Evolutionary conservation across 1,140 invertebrate species (phyloP).

Genomic region (Oryctes rhinoceros): DNA sequence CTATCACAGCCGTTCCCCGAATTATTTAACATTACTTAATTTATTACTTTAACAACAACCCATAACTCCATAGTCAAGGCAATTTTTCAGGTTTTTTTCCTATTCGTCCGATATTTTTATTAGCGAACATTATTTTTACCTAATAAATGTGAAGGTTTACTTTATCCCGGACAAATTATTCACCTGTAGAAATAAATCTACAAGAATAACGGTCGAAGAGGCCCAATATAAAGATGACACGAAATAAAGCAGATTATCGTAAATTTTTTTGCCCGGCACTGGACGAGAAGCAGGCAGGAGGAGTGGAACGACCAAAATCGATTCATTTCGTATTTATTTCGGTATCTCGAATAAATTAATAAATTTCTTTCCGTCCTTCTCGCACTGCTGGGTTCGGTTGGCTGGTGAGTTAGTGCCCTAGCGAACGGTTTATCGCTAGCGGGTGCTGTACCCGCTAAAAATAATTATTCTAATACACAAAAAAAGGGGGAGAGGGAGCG

Average conservation of each 20-base stretch:
- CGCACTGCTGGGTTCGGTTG: neutral
- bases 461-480: slow-evolving; percentile 31
- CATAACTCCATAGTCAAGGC: neutral
- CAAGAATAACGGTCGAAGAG: neutral
- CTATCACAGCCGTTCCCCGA: too few species aligned
- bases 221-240: slow-evolving; percentile 21
- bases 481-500: neutral
- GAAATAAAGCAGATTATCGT: slow-evolving; percentile 29
- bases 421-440: neutral
- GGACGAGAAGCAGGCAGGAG: neutral
- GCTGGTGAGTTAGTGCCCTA: neutral
- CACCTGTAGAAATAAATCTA: neutral
- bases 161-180: slow-evolving; percentile 4
- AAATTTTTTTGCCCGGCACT: neutral
- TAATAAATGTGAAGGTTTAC: slow-evolving; percentile 9
- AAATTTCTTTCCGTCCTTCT: neutral
- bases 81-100: neutral
- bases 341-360: slow-evolving; percentile 8
- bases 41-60: neutral
- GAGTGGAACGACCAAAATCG: neutral
- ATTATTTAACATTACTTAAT: neutral
- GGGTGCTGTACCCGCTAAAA: neutral
- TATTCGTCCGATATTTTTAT: neutral
- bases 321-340: neutral
- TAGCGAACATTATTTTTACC: neutral